These are phyloP conservation scores for Oryzias curvinotus DNA, from an alignment of 2,113 vertebrate species.

Conservation along the genomic window DNA sequence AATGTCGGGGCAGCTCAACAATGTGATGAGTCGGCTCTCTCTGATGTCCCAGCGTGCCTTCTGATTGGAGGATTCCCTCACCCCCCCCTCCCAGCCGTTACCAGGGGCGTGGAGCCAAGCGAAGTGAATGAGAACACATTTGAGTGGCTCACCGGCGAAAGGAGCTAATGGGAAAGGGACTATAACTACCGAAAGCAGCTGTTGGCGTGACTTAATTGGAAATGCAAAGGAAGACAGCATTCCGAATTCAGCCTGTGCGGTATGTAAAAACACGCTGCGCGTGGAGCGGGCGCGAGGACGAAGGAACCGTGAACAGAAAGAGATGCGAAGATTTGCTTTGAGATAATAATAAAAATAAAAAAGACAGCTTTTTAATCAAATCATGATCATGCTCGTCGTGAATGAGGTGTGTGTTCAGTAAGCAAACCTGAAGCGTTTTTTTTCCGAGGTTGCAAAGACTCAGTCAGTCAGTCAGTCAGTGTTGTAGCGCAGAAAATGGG, in stretches of 20 bases:
- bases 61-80: constrained; percentile 59
- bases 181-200: constrained; percentile 31
- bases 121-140: constrained; percentile 59
- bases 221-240: background rate
- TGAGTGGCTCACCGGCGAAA: constrained; percentile 23
- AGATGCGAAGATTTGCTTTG: constrained; percentile 45
- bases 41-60: constrained; percentile 14
- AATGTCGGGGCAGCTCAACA: constrained; percentile 8
- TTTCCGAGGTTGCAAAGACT: background rate
- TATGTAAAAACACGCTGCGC: constrained; percentile 18
- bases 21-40: constrained; percentile 23
- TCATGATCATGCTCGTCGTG: background rate
- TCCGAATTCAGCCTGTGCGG: constrained; percentile 7
- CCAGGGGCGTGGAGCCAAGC: constrained; percentile 37
- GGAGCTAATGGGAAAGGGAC: constrained; percentile 7
- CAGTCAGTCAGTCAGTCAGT: background rate
- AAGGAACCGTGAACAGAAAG: constrained; percentile 12
- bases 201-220: constrained; percentile 15
- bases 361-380: background rate
- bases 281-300: constrained; percentile 10
- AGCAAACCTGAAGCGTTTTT: background rate
- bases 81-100: background rate
- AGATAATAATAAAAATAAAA: constrained; percentile 28
- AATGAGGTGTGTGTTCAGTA: background rate
- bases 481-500: constrained; percentile 18